Base-by-base conservation (phyloP, 2,113 vertebrate genomes). In the Otocyon megalotis region DNA sequence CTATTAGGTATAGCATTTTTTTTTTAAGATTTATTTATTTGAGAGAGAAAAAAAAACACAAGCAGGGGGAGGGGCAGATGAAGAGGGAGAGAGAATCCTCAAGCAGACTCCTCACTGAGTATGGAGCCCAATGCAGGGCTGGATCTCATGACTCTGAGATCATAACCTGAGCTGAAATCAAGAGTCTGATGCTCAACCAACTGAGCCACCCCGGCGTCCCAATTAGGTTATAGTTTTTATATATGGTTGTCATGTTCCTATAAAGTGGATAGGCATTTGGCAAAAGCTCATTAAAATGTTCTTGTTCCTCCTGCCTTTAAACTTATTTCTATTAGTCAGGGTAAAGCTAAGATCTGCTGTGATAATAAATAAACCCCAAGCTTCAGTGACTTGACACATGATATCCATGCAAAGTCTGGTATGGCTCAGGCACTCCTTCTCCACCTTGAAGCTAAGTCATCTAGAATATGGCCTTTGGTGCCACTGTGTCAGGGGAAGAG, bases 341-440 rank as follows among this genome's bases (percentile, higher is more conserved):
- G 43, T 76, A 76, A 90, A 95, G 32, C 53, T 94, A 58, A 96
- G 87, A 35, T 98, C 89, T 97, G 92, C 67, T 83, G 54, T 85
- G 24, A 37, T 96, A 92, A 96, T 82, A 94, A 94, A 96, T 30
- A 94, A 79, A 82, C 15, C 48, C 28, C 20, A 53, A 81, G n/a
- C 20, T 5, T 84, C 54, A 71, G 14, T n/a, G 53, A 2, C 60
- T 93, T 62, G 80, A 87, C 20, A 90, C 13, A 14, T 74, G 13
- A 84, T 30, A 28, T 48, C 32, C 10, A 53, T 32, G n/a, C 30
- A 9, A 93, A 76, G n/a, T 95, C 58, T 76, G 50, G 43, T 28
- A n/a, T 15, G 32, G 32, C 37, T 26, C 35, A 94, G 86, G 28
- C 37, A 90, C 54, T n/a, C 67, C 58, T 81, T 30, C 58, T 74